These are phyloP conservation scores for Turdus rufiventris DNA, from an alignment of 2,113 vertebrate species.

Conservation along the genomic window DNA sequence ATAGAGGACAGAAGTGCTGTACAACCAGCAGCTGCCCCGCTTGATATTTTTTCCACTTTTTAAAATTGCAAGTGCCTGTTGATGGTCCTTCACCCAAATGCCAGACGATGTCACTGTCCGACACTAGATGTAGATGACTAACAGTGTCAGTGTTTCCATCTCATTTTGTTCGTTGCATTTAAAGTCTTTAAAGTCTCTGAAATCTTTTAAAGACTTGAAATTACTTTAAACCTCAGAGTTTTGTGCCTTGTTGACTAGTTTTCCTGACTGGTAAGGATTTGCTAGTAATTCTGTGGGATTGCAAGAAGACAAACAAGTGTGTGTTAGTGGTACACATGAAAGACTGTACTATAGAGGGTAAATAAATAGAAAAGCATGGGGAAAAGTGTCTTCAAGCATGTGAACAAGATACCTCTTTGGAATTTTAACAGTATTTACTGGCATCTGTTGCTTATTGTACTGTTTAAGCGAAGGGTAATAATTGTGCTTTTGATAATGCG, in stretches of 20 bases:
- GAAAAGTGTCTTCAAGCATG: not conserved
- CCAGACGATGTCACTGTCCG: not conserved
- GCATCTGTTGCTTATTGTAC: not conserved
- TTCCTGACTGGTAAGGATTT: not conserved
- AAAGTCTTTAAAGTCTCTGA: not conserved
- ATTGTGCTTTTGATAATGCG: not conserved
- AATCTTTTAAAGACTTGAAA: not conserved
- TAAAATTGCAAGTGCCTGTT: not conserved
- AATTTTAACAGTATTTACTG: not conserved
- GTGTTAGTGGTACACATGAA: not conserved
- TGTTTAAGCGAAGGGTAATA: not conserved
- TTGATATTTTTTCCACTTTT: constrained; percentile 4
- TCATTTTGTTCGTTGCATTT: not conserved
- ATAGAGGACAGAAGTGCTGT: not conserved
- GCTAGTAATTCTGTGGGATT: not conserved
- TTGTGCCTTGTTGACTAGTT: not conserved
- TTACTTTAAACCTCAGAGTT: not conserved
- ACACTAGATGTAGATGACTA: not conserved
- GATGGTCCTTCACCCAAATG: not conserved
- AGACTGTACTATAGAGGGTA: not conserved
- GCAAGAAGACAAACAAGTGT: not conserved
- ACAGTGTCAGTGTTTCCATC: not conserved
- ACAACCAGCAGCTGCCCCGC: not conserved
- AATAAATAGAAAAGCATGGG: not conserved
- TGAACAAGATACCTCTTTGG: not conserved